phyloP scores from a whole-genome alignment of 2,113 vertebrate species.

The Podocnemis expansa region DNA sequence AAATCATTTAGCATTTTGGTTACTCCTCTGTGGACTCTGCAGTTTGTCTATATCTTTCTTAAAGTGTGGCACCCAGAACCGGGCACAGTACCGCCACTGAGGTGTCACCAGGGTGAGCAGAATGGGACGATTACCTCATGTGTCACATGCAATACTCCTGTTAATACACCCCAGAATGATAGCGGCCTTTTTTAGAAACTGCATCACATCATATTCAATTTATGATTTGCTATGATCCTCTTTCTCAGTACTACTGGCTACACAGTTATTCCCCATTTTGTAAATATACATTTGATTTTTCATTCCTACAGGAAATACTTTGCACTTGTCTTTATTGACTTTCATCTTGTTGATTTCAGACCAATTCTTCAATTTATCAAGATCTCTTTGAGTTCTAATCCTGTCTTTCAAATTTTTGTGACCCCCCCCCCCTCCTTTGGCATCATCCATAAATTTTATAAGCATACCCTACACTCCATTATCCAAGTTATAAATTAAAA shows the following conservation, averaged over 20 bases:
- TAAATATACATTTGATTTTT: not conserved
- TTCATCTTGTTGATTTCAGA: not conserved
- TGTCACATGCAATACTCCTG: not conserved
- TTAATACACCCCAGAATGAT: not conserved
- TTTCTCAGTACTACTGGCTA: not conserved
- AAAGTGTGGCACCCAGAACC: no score
- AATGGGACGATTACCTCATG: not conserved
- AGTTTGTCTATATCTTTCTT: no score
- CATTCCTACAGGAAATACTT: not conserved
- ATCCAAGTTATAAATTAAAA: not conserved
- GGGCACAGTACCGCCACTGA: not conserved
- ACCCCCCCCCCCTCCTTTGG: not conserved
- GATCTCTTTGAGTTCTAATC: not conserved
- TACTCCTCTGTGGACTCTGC: not conserved
- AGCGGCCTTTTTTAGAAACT: not conserved
- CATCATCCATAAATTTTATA: not conserved
- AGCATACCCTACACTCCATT: not conserved
- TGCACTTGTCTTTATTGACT: not conserved
- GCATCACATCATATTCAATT: not conserved
- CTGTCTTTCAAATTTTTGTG: not conserved
- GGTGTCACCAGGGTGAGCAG: not conserved
- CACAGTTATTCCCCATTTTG: not conserved
- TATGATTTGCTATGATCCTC: not conserved
- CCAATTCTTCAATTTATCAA: not conserved
- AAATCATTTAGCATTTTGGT: not conserved